Base-by-base conservation (phyloP, 2,113 vertebrate genomes). In the Tragelaphus scriptus region DNA sequence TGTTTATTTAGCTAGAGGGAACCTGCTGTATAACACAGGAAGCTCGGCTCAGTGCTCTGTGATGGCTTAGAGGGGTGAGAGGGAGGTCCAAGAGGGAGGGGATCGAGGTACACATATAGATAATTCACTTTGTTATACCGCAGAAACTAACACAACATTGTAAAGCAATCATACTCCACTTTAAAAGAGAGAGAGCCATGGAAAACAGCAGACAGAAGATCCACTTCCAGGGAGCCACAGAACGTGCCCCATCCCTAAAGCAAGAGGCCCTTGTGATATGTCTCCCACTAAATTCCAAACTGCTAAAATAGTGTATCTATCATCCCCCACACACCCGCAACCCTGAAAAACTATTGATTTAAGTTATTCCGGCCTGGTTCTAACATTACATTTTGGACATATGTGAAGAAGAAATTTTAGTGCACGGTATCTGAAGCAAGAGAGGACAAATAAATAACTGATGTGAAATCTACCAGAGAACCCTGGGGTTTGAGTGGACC, bases 161-260 rank as follows among this genome's bases (percentile, higher is more conserved):
- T 71, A 71, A 26, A 26, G 36, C 10, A 25, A 44, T 44, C 26
- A 77, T 14, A 7, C 36, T 44, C 36, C 36, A 77, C 26, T 44
- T 44, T 25, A 25, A 75, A 75, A 68, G 5, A 36, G 8, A 71
- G n/a, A 71, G 32, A 25, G 3, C 23, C 40, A 71, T 4, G 16
- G 53, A 90, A 93, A 75, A 63, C 63, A 75, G 11, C 0, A 17
- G 17, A 32, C 26, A 58, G 5, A 44, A 91, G 28, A 61, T 36
- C 71, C 32, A 40, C 32, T 65, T 80, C 36, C 5, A 1, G 49
- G 26, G 55, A 86, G 36, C 3, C 49, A 87, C 91, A 40, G 12
- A 47, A 49, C 3, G 44, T 1, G 0, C 9, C 17, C 19, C 25
- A 8, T 49, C 5, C 23, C 30, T 21, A 16, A 49, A 1, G 2